Conservation (phyloP, 1,140 invertebrate genomes). For the Drosophila punjabiensis region DNA sequence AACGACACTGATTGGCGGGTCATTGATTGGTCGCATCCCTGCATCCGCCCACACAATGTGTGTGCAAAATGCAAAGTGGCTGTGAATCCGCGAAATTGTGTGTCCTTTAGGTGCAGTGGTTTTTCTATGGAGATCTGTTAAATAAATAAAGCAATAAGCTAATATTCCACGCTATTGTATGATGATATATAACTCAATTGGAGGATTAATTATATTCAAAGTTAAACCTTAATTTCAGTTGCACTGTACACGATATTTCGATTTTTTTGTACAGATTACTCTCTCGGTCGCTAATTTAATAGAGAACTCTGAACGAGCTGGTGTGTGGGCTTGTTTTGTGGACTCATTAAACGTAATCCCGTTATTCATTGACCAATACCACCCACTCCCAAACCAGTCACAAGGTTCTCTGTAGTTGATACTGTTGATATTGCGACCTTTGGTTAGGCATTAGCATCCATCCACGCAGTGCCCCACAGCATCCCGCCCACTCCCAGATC, state of each 20-base stretch:
- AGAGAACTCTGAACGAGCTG: neutral
- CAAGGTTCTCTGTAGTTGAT: neutral
- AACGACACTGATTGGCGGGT: conserved; percentile 53
- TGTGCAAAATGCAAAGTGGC: conserved; percentile 24
- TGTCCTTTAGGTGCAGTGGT: neutral
- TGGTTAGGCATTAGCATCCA: conserved; percentile 35
- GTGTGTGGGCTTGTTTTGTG: conserved; percentile 12
- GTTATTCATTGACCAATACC: conserved; percentile 29
- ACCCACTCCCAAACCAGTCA: conserved; percentile 15
- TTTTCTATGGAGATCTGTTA: too few relatives aligned
- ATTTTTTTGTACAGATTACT: neutral
- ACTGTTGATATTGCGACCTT: conserved; percentile 50
- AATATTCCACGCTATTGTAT: too few relatives aligned
- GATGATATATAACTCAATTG: neutral
- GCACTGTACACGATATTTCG: neutral
- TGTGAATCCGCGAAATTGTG: neutral
- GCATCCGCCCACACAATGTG: neutral
- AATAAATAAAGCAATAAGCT: neutral
- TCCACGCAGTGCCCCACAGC: conserved; percentile 15
- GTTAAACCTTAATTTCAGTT: conserved; percentile 8
- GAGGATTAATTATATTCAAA: conserved; percentile 9
- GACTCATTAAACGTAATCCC: conserved; percentile 61
- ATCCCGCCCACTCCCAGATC: neutral
- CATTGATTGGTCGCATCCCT: conserved; percentile 34
- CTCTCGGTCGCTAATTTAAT: conserved; percentile 8